phyloP scores from a whole-genome alignment of 2,797 vertebrate genomes.

The Diceros bicornis region DNA sequence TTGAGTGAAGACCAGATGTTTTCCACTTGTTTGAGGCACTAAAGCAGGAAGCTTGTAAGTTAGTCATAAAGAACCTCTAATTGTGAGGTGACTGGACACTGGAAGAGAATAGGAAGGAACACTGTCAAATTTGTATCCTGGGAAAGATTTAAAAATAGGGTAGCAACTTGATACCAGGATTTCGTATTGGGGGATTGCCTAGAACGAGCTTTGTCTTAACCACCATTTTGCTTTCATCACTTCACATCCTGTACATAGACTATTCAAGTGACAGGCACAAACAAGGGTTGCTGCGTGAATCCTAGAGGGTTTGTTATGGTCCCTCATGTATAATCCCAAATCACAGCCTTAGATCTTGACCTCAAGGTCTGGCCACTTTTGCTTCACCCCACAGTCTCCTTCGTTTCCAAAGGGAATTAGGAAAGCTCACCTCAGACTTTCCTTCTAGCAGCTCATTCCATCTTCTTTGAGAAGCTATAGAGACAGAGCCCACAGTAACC shows the following conservation, averaged over 20 bases:
- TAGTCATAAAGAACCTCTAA: slow-evolving; percentile 15
- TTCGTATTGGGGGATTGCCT: neutral
- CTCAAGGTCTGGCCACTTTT: neutral
- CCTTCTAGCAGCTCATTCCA: neutral
- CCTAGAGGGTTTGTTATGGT: neutral
- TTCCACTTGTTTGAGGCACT: slow-evolving; percentile 22
- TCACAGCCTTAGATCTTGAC: neutral
- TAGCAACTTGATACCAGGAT: neutral
- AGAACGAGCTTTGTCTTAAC: slow-evolving; percentile 13
- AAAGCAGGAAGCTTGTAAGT: neutral
- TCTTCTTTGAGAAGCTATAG: slow-evolving; percentile 30
- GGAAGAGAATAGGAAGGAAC: slow-evolving; percentile 22
- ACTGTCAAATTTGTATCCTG: slow-evolving; percentile 33
- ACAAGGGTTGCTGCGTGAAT: neutral
- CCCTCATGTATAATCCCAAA: neutral
- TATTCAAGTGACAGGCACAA: neutral
- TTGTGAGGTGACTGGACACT: neutral
- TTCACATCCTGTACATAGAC: neutral
- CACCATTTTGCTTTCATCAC: neutral
- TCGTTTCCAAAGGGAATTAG: slow-evolving; percentile 49
- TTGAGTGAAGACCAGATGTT: slow-evolving; percentile 39
- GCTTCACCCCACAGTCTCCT: neutral
- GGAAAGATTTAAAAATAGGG: slow-evolving; percentile 61
- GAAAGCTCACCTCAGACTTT: neutral
- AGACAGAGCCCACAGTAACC: neutral